Conservation (phyloP, 1,140 invertebrate species). For the Zaprionus lachaisei region DNA sequence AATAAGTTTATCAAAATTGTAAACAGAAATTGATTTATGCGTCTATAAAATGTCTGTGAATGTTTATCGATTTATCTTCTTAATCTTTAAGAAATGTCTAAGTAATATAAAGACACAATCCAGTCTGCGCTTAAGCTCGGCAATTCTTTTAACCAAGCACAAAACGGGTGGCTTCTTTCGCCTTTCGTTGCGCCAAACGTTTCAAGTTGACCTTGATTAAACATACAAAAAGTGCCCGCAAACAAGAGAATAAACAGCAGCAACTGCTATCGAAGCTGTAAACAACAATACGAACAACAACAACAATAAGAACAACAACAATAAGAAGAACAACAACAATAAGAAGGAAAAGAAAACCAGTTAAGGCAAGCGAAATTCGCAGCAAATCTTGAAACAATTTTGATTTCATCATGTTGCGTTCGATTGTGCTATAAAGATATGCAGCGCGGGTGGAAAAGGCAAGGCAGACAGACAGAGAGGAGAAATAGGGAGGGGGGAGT, state of each 20-base stretch:
- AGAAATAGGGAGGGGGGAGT: neutral
- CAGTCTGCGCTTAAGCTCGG: neutral
- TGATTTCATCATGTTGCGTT: slow-evolving; percentile 28
- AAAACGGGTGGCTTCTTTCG: neutral
- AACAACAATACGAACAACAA: neutral
- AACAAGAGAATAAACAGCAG: neutral
- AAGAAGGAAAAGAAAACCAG: neutral
- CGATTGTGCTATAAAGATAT: slow-evolving; percentile 18
- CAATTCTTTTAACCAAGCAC: neutral
- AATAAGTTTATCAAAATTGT: too few relatives aligned
- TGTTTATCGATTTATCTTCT: too few relatives aligned
- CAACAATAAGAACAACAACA: neutral
- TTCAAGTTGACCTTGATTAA: slow-evolving; percentile 1
- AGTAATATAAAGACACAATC: too few relatives aligned
- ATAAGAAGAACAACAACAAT: neutral
- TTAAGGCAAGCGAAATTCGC: neutral
- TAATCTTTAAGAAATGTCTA: too few relatives aligned
- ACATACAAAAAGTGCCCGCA: neutral
- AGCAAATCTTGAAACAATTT: slow-evolving; percentile 1
- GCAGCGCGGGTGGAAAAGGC: neutral
- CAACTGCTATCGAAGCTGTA: neutral
- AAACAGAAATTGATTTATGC: too few relatives aligned
- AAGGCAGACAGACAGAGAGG: neutral
- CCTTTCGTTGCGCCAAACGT: neutral
- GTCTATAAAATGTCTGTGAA: too few relatives aligned